Percentiles rank a stretch among this genome's conserved stretches.
Conservation (phyloP, 2,113 vertebrate species). For the Lanius collurio region DNA sequence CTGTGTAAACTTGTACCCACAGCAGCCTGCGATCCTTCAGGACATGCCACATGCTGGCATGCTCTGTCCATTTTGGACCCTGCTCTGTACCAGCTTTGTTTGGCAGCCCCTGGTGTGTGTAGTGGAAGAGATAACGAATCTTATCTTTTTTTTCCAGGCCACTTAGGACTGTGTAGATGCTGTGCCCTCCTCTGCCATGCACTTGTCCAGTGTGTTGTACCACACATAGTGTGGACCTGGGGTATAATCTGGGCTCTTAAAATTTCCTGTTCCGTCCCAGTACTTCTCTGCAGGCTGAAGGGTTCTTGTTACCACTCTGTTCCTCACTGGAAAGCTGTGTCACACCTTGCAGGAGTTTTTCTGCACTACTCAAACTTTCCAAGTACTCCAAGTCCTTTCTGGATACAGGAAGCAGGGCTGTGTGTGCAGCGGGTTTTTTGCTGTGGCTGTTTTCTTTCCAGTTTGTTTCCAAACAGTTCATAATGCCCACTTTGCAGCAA, state of each 20-base stretch:
- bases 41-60: background rate
- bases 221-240: fast-evolving
- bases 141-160: background rate
- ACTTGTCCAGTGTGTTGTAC: background rate
- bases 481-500: background rate
- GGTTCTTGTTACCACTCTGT: background rate
- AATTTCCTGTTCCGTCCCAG: background rate
- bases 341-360: background rate
- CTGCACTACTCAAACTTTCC: background rate
- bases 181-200: background rate
- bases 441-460: background rate
- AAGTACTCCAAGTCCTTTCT: background rate
- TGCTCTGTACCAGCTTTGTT: background rate
- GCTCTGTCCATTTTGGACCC: background rate
- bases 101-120: background rate
- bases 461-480: background rate
- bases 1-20: background rate
- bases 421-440: fast-evolving
- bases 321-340: background rate
- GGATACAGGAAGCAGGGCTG: background rate
- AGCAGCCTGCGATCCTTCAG: background rate
- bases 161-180: background rate
- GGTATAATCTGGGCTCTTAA: background rate
- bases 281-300: background rate
- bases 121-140: background rate